Conservation (phyloP, 2,888 invertebrate species). For the Scaptomyza caliginosa region DNA sequence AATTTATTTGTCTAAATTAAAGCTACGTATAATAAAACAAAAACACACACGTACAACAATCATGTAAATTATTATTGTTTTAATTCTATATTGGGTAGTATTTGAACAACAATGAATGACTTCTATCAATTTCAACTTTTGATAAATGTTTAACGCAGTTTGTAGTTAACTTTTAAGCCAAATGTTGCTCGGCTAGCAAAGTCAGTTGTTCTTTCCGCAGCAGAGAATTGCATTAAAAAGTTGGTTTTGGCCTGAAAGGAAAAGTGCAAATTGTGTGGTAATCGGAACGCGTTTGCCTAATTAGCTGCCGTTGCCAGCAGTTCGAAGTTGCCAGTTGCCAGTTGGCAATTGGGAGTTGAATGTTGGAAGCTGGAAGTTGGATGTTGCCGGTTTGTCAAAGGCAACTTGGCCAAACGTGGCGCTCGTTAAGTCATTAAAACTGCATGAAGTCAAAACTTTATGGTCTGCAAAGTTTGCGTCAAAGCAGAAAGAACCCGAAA, state of each 20-base stretch:
- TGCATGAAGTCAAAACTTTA: constrained; percentile 78
- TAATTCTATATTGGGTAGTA: no score
- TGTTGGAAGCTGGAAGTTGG: constrained; percentile 22
- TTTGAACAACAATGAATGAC: no score
- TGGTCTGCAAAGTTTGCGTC: constrained; percentile 80
- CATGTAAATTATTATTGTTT: no score
- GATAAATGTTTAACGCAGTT: not conserved
- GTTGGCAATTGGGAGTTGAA: constrained; percentile 30
- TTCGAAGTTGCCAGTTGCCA: constrained; percentile 23
- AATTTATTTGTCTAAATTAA: constrained; percentile 77
- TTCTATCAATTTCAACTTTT: not conserved
- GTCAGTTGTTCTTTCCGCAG: not conserved
- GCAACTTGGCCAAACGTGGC: constrained; percentile 57
- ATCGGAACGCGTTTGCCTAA: constrained; percentile 73
- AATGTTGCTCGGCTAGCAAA: constrained; percentile 1
- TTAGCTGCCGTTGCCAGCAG: constrained; percentile 57
- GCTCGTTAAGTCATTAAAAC: constrained; percentile 80
- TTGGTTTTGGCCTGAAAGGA: constrained; percentile 45
- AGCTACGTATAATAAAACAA: constrained; percentile 69
- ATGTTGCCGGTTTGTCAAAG: constrained; percentile 60
- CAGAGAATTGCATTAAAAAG: constrained; percentile 2
- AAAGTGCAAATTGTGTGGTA: constrained; percentile 74
- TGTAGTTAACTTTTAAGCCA: not conserved
- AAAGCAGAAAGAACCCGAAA: constrained; percentile 58
- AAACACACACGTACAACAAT: constrained; percentile 56